A percentile compares a stretch with the other conserved stretches of the same genome.
Evolutionary conservation across 2,113 vertebrate species (phyloP).

Genomic region (Odocoileus virginianus): DNA sequence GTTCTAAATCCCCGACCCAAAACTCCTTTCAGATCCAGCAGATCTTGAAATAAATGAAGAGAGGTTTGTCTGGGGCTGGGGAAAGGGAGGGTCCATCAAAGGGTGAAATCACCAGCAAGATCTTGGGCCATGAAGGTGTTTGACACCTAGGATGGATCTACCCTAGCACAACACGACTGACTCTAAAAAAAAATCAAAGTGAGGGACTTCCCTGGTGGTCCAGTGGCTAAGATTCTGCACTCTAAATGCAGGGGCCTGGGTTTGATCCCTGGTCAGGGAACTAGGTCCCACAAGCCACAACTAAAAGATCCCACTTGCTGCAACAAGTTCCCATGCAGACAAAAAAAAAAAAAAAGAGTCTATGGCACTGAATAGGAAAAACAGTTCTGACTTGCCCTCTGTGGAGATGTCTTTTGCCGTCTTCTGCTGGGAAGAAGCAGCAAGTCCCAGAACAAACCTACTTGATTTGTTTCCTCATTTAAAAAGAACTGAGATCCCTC

Average conservation of each 20-base stretch:
- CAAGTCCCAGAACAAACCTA: background rate
- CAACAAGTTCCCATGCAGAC: background rate
- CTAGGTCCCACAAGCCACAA: background rate
- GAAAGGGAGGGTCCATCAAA: background rate
- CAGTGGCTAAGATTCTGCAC: background rate
- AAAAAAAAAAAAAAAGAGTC: background rate
- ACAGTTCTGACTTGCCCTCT: background rate
- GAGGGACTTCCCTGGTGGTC: background rate
- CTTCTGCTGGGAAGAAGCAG: background rate
- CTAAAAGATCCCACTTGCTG: background rate
- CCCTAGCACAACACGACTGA: background rate
- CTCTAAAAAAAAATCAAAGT: background rate
- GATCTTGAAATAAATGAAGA: background rate
- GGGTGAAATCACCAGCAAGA: background rate
- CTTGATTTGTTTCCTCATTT: background rate
- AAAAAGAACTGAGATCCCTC: background rate
- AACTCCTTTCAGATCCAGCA: constrained; percentile 10
- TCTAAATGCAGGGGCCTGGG: background rate
- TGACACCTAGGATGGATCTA: background rate
- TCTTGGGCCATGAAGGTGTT: background rate
- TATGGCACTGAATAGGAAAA: background rate
- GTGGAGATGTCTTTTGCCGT: background rate
- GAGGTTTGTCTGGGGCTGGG: background rate
- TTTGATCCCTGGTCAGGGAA: background rate
- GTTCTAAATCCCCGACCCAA: constrained; percentile 24